These are phyloP conservation scores for Pseudomyrmex cubaensis DNA, from an alignment of 1,140 invertebrate species.

Conservation along the genomic window DNA sequence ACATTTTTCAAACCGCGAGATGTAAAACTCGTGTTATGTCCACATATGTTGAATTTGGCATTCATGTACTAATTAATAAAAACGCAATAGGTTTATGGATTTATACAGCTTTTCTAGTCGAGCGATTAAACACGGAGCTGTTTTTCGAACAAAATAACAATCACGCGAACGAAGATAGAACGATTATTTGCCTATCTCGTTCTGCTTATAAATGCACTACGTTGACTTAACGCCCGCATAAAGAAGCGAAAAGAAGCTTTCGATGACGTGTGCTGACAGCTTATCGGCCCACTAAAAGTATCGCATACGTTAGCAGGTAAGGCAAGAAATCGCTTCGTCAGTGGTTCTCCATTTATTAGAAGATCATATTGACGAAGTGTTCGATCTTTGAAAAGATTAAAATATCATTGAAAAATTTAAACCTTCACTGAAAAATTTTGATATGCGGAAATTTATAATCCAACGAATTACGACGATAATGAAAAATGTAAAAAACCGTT, in stretches of 20 bases:
- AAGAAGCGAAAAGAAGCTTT: constrained; percentile 49
- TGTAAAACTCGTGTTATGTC: background rate
- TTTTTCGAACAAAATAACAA: constrained; percentile 4
- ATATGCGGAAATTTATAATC: background rate
- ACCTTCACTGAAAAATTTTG: background rate
- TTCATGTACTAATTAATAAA: background rate
- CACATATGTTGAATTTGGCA: background rate
- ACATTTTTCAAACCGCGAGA: background rate
- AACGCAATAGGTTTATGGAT: background rate
- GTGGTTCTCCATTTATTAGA: constrained; percentile 52
- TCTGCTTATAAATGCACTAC: background rate
- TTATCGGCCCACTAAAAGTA: constrained; percentile 63
- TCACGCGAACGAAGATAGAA: background rate
- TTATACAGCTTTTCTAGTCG: background rate
- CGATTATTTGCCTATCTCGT: background rate
- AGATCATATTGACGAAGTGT: background rate
- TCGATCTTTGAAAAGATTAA: constrained; percentile 35
- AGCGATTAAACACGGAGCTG: background rate
- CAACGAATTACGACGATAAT: background rate
- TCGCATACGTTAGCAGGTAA: constrained; percentile 54
- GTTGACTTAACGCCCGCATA: constrained; percentile 52
- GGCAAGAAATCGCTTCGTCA: constrained; percentile 39
- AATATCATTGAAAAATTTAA: constrained; percentile 14
- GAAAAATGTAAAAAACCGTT: constrained; percentile 16
- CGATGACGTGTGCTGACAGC: constrained; percentile 28